Conservation (phyloP, 2,888 invertebrate genomes). For the Microplitis deprimator region DNA sequence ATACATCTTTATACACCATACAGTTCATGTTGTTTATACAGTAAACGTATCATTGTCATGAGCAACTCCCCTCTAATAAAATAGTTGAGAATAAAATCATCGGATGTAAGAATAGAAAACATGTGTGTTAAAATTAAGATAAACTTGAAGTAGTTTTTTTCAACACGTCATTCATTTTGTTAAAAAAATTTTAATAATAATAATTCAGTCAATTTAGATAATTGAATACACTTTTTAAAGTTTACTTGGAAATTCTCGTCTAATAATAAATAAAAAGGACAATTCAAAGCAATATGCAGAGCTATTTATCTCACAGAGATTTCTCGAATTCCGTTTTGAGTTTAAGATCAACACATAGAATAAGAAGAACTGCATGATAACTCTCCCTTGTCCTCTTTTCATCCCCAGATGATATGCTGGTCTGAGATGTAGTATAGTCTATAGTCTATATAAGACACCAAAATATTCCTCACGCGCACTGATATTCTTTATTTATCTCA, state of each 20-base stretch:
- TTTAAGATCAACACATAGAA: slow-evolving; percentile 45
- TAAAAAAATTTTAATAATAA: neutral
- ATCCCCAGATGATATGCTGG: neutral
- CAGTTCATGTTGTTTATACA: slow-evolving; percentile 53
- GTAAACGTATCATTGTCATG: slow-evolving; percentile 51
- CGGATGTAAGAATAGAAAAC: neutral
- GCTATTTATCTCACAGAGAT: slow-evolving; percentile 60
- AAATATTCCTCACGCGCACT: slow-evolving; percentile 30
- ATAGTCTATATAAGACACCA: slow-evolving; percentile 11
- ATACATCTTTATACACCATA: slow-evolving; percentile 16
- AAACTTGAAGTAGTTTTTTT: slow-evolving; percentile 1
- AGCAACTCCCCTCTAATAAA: slow-evolving; percentile 1
- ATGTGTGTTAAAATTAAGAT: slow-evolving; percentile 14
- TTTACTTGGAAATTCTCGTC: neutral
- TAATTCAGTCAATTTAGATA: too few species aligned
- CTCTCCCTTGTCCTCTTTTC: slow-evolving; percentile 28
- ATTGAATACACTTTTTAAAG: too few species aligned
- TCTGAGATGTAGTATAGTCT: slow-evolving; percentile 1
- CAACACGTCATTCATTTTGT: neutral
- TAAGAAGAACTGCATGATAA: slow-evolving; percentile 40
- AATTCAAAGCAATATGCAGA: slow-evolving; percentile 64
- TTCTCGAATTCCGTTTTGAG: slow-evolving; percentile 41
- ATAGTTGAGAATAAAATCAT: slow-evolving; percentile 27
- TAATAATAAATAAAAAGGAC: slow-evolving; percentile 52
- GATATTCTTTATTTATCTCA: slow-evolving; percentile 58